Evolutionary conservation across 2,888 invertebrate genomes (phyloP).

Genomic region (Polietes domitor): DNA sequence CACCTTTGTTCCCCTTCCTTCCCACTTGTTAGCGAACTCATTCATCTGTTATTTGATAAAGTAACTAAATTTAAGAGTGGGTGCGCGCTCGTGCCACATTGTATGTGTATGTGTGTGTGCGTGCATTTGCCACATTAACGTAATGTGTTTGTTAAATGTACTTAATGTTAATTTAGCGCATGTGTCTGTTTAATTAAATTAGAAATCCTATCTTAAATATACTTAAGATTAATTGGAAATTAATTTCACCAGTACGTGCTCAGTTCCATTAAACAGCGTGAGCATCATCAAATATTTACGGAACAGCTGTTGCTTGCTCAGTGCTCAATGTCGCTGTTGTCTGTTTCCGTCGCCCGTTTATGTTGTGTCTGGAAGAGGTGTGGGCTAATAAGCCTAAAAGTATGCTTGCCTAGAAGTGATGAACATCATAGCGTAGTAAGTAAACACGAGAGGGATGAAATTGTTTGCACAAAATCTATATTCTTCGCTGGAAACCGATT

Average conservation of each 20-base stretch:
- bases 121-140: not conserved
- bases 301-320: not conserved
- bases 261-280: not conserved
- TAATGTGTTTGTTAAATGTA: not conserved
- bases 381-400: not conserved
- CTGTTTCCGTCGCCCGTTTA: not conserved
- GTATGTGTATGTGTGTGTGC: not conserved
- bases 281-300: not conserved
- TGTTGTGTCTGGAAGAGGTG: not conserved
- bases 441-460: too few relatives aligned
- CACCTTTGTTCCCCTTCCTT: not conserved
- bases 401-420: not conserved
- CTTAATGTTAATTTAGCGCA: constrained; percentile 6
- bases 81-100: too few relatives aligned
- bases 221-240: constrained; percentile 56
- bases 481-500: too few relatives aligned
- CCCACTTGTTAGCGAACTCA: not conserved
- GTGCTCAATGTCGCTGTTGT: not conserved
- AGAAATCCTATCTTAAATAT: constrained; percentile 36
- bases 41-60: not conserved
- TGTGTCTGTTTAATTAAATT: constrained; percentile 46
- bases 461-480: too few relatives aligned
- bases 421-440: not conserved
- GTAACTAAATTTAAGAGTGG: not conserved
- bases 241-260: constrained; percentile 51